Evolutionary conservation across 2,113 vertebrate genomes (phyloP).

Genomic region (Capra hircus): DNA sequence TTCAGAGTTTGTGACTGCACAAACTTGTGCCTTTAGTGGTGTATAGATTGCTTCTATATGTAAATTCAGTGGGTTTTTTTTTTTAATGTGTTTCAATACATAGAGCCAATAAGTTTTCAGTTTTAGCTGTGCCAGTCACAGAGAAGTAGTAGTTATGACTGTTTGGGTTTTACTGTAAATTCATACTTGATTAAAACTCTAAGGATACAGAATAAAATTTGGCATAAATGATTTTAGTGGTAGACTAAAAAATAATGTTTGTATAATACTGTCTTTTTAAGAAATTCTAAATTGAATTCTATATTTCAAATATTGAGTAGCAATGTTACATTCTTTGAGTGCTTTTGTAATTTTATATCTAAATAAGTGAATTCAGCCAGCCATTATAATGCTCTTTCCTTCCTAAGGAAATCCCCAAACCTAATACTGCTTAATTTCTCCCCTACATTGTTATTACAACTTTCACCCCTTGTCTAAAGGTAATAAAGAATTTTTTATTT

Average conservation of each 20-base stretch:
- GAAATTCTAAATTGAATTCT: neutral
- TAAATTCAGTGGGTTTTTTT: neutral
- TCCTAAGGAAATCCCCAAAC: constrained; percentile 17
- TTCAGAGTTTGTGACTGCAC: neutral
- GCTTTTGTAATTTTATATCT: constrained; percentile 15
- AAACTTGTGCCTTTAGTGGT: neutral
- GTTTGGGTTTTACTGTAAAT: neutral
- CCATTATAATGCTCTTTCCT: neutral
- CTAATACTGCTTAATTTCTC: neutral
- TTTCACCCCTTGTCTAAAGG: neutral
- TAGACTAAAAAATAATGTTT: neutral
- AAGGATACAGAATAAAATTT: constrained; percentile 4
- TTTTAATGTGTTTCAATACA: neutral
- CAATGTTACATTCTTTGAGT: neutral
- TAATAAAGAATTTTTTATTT: neutral
- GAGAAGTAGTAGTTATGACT: neutral
- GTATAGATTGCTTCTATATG: neutral
- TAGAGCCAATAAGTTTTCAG: neutral
- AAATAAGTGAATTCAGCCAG: neutral
- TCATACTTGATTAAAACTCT: neutral
- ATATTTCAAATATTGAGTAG: neutral
- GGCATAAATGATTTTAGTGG: neutral
- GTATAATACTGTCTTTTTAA: neutral
- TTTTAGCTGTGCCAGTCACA: neutral
- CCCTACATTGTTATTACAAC: neutral